Evolutionary conservation across 2,797 vertebrate species (phyloP), one percentile per base, ranked within the genome.

Genomic region (Ispidina picta): DNA sequence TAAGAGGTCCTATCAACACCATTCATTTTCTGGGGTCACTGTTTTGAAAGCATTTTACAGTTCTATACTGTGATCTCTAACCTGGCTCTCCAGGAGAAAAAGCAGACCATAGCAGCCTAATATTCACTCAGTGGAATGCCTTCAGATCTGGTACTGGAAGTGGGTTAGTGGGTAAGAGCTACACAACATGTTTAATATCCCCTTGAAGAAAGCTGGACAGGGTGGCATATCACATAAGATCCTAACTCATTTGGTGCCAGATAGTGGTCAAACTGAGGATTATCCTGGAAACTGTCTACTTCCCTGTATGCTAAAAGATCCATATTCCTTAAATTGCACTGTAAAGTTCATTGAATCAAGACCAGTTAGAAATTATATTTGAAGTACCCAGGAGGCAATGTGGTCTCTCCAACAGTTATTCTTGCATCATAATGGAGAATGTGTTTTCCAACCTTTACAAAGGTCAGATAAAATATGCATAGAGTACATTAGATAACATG

Each of bases 401-500:
- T 90, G 83, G 55, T 63, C 33, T 78, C 41, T 37, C 31, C 70
- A 83, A 49, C 23, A 66, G 63, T 83, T 92, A 86, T 56, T 87
- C 76, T 81, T 89, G 37, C 52, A 83, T 91, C 56, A 20, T 39
- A 44, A 80, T 64, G 48, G 76, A 93, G 55, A 93, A 72, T 5
- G 9, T 68, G 75, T 90, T 95, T 85, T 80, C 69, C 79, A 87
- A 23, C 72, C 73, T 92, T 87, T 92, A 83, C 75, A 92, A 92
- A 95, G 92, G 87, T 90, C 92, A 94, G 66, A 73, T 94, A 75
- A 95, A 95, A 93, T 95, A 93, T 85, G 73, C 85, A 89, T 28
- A 46, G 59, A 78, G 63, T 83, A 89, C 76, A 63, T 81, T 83
- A 88, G 76, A 66, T 28, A 86, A 48, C 63, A 49, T 66, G 69